phyloP scores from a whole-genome alignment of 2,888 invertebrate genomes.

The Sesia bembeciformis region DNA sequence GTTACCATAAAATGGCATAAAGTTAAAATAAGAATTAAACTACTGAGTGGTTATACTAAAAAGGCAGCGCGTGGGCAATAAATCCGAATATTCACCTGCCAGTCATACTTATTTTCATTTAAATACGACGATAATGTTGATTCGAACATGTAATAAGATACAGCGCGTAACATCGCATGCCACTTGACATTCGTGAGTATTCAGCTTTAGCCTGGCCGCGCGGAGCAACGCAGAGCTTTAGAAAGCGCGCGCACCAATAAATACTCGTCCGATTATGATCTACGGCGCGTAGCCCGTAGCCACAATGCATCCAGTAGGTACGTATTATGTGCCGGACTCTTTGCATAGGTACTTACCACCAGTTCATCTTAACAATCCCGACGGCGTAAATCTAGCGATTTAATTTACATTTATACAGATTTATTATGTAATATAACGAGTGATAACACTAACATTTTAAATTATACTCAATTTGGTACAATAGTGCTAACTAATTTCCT shows the following conservation, averaged over 20 bases:
- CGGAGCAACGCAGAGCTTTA: conserved; percentile 29
- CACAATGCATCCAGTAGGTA: conserved; percentile 17
- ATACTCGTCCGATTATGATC: conserved; percentile 71
- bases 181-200: conserved; percentile 46
- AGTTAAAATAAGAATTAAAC: too few relatives aligned
- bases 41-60: conserved; percentile 7
- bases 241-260: conserved; percentile 66
- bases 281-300: conserved; percentile 71
- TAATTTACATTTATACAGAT: conserved; percentile 20
- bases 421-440: conserved; percentile 8
- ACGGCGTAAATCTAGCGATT: conserved; percentile 20
- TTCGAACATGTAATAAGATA: conserved; percentile 32
- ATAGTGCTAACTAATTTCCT: too few relatives aligned
- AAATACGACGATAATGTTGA: conserved; percentile 23
- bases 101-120: conserved; percentile 27
- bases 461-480: too few relatives aligned
- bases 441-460: too few relatives aligned
- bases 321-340: background rate
- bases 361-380: background rate
- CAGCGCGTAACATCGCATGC: conserved; percentile 40
- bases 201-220: conserved; percentile 22
- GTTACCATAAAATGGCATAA: too few relatives aligned
- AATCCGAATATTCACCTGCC: conserved; percentile 35
- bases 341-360: conserved; percentile 17
- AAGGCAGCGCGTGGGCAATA: conserved; percentile 21